Percentiles rank a stretch among this genome's conserved stretches.
phyloP scores from a whole-genome alignment of 2,888 invertebrate species.

The Sepioteuthis lessoniana region DNA sequence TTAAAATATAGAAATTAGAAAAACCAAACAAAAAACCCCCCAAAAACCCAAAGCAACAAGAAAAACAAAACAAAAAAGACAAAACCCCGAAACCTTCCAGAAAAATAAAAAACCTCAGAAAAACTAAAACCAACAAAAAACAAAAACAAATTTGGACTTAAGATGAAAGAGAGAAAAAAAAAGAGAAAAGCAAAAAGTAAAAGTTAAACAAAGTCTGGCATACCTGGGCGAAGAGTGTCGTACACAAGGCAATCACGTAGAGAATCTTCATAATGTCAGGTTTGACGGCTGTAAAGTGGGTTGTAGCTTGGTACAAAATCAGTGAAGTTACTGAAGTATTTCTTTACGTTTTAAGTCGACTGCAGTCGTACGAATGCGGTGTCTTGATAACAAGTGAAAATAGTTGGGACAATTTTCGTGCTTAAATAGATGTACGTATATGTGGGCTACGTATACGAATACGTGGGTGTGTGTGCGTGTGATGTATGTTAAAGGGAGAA shows the following conservation, averaged over 20 bases:
- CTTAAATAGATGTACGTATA: not conserved
- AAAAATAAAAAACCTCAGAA: no score
- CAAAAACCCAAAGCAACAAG: no score
- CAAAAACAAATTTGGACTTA: no score
- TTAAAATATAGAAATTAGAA: no score
- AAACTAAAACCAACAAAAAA: no score
- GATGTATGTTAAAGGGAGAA: not conserved
- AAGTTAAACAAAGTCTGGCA: not conserved
- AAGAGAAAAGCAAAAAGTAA: not conserved
- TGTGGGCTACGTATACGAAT: not conserved
- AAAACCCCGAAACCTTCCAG: no score
- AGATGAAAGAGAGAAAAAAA: not conserved
- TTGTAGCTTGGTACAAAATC: not conserved
- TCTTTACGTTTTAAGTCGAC: not conserved
- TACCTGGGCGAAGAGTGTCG: not conserved
- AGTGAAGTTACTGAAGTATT: not conserved
- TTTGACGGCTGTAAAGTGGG: not conserved
- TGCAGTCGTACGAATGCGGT: not conserved
- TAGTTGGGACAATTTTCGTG: constrained; percentile 20
- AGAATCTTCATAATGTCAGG: not conserved
- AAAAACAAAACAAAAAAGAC: no score
- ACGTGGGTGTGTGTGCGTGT: not conserved
- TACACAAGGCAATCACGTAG: not conserved
- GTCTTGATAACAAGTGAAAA: constrained; percentile 33
- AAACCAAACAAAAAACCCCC: no score